Conservation (phyloP, 1,140 invertebrate genomes). For the Atta cephalotes region DNA sequence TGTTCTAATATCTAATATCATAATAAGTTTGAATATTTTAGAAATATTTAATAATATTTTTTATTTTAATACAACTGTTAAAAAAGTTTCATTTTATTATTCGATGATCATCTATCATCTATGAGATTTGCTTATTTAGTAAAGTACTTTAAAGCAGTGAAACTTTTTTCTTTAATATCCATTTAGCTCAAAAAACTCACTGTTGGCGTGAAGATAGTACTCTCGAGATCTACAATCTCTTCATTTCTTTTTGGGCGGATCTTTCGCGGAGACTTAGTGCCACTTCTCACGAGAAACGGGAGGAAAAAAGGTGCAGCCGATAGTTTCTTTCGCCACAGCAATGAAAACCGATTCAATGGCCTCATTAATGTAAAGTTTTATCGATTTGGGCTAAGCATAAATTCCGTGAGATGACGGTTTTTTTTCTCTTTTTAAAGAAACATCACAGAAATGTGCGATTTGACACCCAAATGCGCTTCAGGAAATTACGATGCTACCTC, state of each 20-base stretch:
- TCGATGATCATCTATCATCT: background rate
- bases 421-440: conserved; percentile 42
- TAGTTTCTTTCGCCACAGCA: conserved; percentile 78
- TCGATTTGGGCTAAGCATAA: conserved; percentile 78
- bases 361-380: conserved; percentile 84
- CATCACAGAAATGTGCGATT: conserved; percentile 48
- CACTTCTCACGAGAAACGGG: conserved; percentile 49
- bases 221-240: conserved; percentile 55
- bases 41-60: background rate
- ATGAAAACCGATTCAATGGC: conserved; percentile 81
- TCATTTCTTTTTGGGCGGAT: conserved; percentile 69
- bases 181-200: conserved; percentile 21
- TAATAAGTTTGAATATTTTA: background rate
- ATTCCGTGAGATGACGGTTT: conserved; percentile 61
- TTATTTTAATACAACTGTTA: background rate
- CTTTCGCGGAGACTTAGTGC: conserved; percentile 32
- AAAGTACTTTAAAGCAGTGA: conserved; percentile 1
- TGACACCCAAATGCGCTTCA: conserved; percentile 56
- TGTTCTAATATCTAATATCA: background rate
- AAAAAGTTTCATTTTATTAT: background rate
- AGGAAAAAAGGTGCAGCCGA: conserved; percentile 39
- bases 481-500: conserved; percentile 68
- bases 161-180: conserved; percentile 22
- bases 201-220: conserved; percentile 33
- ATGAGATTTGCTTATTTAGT: conserved; percentile 12